Percentiles rank a stretch among this genome's conserved stretches.
Conservation (phyloP, 1,140 invertebrate genomes). For the Scylla paramamosain region DNA sequence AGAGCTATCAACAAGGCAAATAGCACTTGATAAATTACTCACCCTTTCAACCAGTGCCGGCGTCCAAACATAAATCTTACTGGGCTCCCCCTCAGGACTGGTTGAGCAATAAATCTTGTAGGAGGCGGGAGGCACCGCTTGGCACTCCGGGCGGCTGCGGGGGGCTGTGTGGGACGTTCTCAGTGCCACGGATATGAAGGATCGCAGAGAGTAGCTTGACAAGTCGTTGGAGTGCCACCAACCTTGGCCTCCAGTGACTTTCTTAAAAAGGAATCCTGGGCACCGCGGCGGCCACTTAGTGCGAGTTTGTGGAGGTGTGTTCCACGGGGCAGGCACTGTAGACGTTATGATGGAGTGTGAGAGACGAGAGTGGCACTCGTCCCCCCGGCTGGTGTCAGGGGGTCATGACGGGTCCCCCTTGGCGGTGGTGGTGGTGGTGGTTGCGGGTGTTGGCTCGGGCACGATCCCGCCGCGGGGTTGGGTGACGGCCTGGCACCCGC, state of each 20-base stretch:
- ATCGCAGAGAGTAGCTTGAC: conserved; percentile 35
- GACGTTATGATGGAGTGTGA: conserved; percentile 59
- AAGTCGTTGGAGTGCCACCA: conserved; percentile 29
- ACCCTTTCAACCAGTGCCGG: conserved; percentile 75
- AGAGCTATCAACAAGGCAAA: conserved; percentile 76
- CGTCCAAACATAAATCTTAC: conserved; percentile 74
- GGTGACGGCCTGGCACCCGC: conserved; percentile 61
- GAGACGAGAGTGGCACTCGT: conserved; percentile 46
- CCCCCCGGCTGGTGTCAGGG: conserved; percentile 35
- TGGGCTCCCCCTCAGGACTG: conserved; percentile 52
- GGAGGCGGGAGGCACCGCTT: conserved; percentile 69
- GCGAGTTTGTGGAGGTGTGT: conserved; percentile 7
- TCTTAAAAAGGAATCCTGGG: neutral
- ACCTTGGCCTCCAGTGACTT: neutral
- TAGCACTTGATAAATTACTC: conserved; percentile 76
- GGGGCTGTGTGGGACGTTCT: conserved; percentile 54
- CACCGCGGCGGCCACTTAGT: neutral
- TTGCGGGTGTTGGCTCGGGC: conserved; percentile 53
- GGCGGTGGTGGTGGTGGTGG: conserved; percentile 7
- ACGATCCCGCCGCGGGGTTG: conserved; percentile 66
- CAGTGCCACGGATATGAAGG: conserved; percentile 61
- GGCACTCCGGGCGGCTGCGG: conserved; percentile 58
- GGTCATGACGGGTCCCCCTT: conserved; percentile 45
- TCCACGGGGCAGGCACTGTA: conserved; percentile 28
- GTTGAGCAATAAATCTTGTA: conserved; percentile 75